Percentiles rank a stretch among this genome's conserved stretches.
phyloP scores from a whole-genome alignment of 2,888 invertebrate genomes.

The Calameuta idolon region DNA sequence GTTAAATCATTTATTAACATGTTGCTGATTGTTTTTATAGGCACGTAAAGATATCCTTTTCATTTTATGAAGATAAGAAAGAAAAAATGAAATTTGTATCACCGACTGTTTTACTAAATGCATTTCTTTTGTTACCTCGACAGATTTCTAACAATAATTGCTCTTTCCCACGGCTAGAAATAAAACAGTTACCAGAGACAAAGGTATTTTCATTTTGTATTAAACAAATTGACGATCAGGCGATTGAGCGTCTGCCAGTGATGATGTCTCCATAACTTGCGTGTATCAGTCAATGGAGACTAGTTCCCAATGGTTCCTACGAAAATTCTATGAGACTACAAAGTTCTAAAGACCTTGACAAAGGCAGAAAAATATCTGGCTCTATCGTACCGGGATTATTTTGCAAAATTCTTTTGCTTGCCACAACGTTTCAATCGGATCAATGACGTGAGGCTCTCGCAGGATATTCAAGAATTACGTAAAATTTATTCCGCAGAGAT shows the following conservation, averaged over 20 bases:
- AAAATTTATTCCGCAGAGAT: background rate
- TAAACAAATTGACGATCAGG: background rate
- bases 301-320: background rate
- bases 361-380: background rate
- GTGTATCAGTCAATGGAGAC: background rate
- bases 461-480: background rate
- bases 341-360: background rate
- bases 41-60: background rate
- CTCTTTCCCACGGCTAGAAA: background rate
- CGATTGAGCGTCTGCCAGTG: no score
- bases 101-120: background rate
- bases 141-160: background rate
- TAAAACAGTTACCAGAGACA: background rate
- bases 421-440: background rate
- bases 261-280: no score
- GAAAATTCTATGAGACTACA: background rate
- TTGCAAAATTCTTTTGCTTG: slow-evolving; percentile 1
- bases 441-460: background rate
- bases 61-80: background rate
- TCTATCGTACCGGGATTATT: background rate
- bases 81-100: background rate
- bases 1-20: no score
- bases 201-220: background rate
- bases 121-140: background rate
- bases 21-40: background rate